Evolutionary conservation across 2,797 vertebrate genomes (phyloP), one percentile per base, ranked within the genome.

Genomic region (Myotis findleyi): DNA sequence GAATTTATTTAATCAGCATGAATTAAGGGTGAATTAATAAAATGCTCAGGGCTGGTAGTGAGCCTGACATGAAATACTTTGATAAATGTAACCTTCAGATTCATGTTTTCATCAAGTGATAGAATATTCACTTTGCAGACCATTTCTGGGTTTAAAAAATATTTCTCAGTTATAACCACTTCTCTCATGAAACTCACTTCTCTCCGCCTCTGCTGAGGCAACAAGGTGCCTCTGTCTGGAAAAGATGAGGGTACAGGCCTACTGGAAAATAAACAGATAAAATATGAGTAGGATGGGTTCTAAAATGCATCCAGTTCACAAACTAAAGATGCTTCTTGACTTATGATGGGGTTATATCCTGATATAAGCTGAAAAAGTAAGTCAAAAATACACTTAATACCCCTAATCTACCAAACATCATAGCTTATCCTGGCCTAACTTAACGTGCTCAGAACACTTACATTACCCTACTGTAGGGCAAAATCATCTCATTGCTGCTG

Each of bases 1-100:
- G 75, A 76, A 75, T 79, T 93, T 76, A 75, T 69, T 93, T 80
- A 87, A 93, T 81, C 30, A 87, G 18, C 53, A 66, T 68, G 75
- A 82, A 95, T 89, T 83, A 91, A 94, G 59, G 25, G 7, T 86
- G 62, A 94, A 66, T 90, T 87, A 57, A 94, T 95, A 90, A 64
- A 85, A 36, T 53, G 87, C 30, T 81, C 23, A 88, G 68, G 72
- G 47, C 25, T 88, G 47, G 38, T 57, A 84, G 69, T 73, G 51
- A 87, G 17, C 36, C 62, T 84, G 38, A 77, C 23, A 71, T 91
- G 72, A 91, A 93, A 41, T 21, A 11, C 33, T 64, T 72, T 82
- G 66, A 79, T 87, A 95, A 93, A 77, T 76, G 2, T 71, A 80
- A 81, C 92, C 33, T 84, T 95, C 64, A 89, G 81, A 69, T 72